These are phyloP conservation scores for Nyctibius bracteatus DNA, from an alignment of 2,113 vertebrate species.

Conservation along the genomic window DNA sequence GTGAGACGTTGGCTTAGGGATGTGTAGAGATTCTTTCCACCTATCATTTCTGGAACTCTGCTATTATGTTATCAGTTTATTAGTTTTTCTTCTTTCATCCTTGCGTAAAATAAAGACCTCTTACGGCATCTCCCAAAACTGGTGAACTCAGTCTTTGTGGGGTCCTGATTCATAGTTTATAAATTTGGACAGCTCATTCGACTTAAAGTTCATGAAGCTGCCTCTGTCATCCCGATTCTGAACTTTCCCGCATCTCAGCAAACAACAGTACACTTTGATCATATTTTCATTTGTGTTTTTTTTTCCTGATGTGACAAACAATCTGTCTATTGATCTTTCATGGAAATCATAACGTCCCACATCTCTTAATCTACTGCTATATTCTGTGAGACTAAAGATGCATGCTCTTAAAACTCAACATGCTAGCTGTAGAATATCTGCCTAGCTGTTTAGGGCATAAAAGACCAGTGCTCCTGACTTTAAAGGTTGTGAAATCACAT, in stretches of 20 bases:
- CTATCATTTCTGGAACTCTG: background rate
- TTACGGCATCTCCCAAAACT: background rate
- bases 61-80: background rate
- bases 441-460: background rate
- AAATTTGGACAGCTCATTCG: background rate
- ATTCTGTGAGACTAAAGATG: background rate
- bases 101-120: background rate
- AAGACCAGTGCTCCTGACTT: background rate
- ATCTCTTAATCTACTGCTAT: background rate
- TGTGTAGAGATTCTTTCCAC: background rate
- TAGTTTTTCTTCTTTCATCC: background rate
- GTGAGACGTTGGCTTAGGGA: background rate
- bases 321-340: background rate
- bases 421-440: background rate
- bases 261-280: background rate
- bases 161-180: background rate
- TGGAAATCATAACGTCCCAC: background rate
- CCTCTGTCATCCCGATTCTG: background rate
- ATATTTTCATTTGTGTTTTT: rapidly evolving
- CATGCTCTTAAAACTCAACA: background rate
- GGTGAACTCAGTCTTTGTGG: background rate
- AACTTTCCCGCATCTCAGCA: background rate
- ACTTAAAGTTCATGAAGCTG: background rate
- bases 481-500: background rate
- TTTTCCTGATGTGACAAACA: background rate